Conservation (phyloP, 2,113 vertebrate genomes). For the Apeltes quadracus region DNA sequence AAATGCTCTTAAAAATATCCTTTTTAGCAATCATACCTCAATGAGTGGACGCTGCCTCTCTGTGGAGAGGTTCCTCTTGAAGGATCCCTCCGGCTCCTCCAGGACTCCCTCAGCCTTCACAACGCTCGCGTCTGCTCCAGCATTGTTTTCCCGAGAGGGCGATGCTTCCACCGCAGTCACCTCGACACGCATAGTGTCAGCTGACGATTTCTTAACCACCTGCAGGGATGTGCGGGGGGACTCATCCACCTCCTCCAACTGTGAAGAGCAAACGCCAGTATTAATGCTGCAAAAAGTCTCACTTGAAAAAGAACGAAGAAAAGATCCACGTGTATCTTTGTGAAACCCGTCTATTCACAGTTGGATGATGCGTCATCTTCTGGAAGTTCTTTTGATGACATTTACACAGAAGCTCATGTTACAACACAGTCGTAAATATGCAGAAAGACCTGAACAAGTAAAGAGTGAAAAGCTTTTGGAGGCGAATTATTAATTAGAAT, state of each 20-base stretch:
- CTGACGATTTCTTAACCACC: slow-evolving; percentile 2
- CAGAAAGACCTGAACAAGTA: background rate
- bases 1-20: background rate
- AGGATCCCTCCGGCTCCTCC: slow-evolving; percentile 36
- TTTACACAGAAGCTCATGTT: slow-evolving; percentile 4
- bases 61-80: slow-evolving; percentile 57
- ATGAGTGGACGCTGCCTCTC: slow-evolving; percentile 58
- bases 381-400: background rate
- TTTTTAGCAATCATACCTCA: slow-evolving; percentile 55
- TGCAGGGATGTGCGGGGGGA: background rate
- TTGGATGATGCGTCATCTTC: background rate
- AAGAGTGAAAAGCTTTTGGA: background rate
- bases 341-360: background rate
- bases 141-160: background rate
- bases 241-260: slow-evolving; percentile 12
- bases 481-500: background rate
- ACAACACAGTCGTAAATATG: background rate
- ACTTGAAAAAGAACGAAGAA: background rate
- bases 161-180: background rate
- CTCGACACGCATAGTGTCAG: background rate
- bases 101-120: slow-evolving; percentile 14
- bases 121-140: background rate
- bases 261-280: background rate
- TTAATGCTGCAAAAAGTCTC: background rate
- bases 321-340: background rate